phyloP scores from a whole-genome alignment of 2,113 vertebrate genomes.

The Syrrhaptes paradoxus region DNA sequence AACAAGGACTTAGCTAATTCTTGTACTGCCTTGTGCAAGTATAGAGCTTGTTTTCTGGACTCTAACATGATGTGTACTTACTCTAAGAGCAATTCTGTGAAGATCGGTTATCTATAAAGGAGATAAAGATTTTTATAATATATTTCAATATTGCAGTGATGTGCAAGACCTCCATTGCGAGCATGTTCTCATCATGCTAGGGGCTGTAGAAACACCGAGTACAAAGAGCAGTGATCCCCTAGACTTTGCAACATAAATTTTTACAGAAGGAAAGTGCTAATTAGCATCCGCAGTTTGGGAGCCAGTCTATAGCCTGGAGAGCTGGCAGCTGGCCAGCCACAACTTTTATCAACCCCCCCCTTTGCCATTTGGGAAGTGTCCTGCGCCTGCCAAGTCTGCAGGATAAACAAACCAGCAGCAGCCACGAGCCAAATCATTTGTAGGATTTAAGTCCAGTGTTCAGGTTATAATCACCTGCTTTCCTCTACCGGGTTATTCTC shows the following conservation, averaged over 20 bases:
- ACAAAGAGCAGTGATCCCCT: not conserved
- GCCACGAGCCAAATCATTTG: not conserved
- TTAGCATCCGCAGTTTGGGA: not conserved
- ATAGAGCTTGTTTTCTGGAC: not conserved
- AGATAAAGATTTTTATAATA: not conserved
- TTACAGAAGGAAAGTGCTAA: slow-evolving; percentile 14
- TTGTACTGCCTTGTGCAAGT: not conserved
- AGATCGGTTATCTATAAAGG: not conserved
- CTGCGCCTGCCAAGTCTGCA: not conserved
- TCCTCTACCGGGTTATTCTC: not conserved
- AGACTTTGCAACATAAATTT: not conserved
- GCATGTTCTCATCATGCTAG: accelerated
- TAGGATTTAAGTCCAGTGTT: not conserved
- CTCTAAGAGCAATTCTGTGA: not conserved
- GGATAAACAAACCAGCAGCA: slow-evolving; percentile 21
- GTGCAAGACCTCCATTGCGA: not conserved
- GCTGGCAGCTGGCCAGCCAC: not conserved
- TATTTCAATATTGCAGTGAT: accelerated
- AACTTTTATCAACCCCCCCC: not conserved
- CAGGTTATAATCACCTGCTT: not conserved
- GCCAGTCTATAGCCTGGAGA: not conserved
- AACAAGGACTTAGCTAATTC: not conserved
- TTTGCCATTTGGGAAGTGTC: not conserved
- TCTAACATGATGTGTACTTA: not conserved
- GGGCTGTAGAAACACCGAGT: not conserved